Evolutionary conservation across 2,797 vertebrate species (phyloP).

Genomic region (Gymnodraco acuticeps): DNA sequence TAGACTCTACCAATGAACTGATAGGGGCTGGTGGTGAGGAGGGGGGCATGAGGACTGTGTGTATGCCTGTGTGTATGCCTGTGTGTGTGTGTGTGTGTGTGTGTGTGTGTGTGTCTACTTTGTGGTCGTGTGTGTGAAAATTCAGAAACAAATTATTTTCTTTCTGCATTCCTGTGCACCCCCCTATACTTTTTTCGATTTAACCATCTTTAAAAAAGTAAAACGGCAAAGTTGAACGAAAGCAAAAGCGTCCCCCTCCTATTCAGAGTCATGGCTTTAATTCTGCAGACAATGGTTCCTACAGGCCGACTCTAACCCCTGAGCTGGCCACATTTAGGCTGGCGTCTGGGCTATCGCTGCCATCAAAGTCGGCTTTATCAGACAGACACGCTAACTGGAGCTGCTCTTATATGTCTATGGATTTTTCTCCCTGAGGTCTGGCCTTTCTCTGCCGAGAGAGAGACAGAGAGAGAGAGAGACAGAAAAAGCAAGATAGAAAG

Average conservation of each 20-base stretch:
- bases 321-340: conserved; percentile 83
- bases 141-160: conserved; percentile 39
- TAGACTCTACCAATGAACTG: conserved; percentile 84
- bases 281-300: conserved; percentile 83
- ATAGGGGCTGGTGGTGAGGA: conserved; percentile 56
- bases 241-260: conserved; percentile 14
- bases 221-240: conserved; percentile 53
- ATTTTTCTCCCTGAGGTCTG: conserved; percentile 81
- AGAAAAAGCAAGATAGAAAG: not conserved
- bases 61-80: no score
- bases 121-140: conserved; percentile 37
- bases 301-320: conserved; percentile 78
- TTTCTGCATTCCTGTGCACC: conserved; percentile 47
- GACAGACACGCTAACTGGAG: conserved; percentile 83
- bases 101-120: not conserved
- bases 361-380: conserved; percentile 87
- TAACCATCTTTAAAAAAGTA: conserved; percentile 48
- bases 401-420: conserved; percentile 84
- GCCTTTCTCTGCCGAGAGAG: conserved; percentile 59
- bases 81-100: not conserved
- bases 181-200: conserved; percentile 40
- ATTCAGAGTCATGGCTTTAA: conserved; percentile 56
- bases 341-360: conserved; percentile 87
- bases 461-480: conserved; percentile 18
- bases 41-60: conserved; percentile 47